These are phyloP conservation scores for Eilema griseolum DNA, from an alignment of 2,888 invertebrate genomes.

Conservation along the genomic window DNA sequence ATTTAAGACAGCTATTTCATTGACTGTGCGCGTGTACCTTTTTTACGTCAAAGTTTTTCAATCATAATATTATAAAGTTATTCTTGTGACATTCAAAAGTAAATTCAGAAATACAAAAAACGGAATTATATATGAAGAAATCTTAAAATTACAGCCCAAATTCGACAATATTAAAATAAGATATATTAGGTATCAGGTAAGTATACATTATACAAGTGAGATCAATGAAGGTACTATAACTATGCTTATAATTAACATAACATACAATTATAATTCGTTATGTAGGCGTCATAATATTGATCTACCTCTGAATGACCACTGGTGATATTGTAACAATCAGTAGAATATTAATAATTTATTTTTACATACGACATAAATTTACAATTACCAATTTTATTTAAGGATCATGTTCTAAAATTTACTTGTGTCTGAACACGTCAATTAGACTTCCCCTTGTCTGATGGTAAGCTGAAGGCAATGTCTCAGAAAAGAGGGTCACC, in stretches of 20 bases:
- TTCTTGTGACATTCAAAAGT: too few species aligned
- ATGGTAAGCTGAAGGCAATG: too few species aligned
- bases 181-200: constrained; percentile 27
- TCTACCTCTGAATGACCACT: background rate
- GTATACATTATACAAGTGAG: constrained; percentile 44
- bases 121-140: background rate
- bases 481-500: too few species aligned
- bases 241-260: constrained; percentile 26
- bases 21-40: background rate
- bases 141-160: background rate
- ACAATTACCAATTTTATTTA: background rate
- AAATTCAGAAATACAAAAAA: too few species aligned
- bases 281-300: constrained; percentile 23
- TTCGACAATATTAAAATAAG: constrained; percentile 21
- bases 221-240: constrained; percentile 48
- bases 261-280: background rate
- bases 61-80: background rate
- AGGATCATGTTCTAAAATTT: background rate
- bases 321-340: background rate
- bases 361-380: background rate
- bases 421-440: background rate
- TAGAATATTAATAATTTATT: background rate
- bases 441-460: too few species aligned
- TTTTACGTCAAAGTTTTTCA: background rate
- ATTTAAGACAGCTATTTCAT: background rate